Base-by-base conservation (phyloP, 1,140 invertebrate species). In the Armadillidium nasatum region DNA sequence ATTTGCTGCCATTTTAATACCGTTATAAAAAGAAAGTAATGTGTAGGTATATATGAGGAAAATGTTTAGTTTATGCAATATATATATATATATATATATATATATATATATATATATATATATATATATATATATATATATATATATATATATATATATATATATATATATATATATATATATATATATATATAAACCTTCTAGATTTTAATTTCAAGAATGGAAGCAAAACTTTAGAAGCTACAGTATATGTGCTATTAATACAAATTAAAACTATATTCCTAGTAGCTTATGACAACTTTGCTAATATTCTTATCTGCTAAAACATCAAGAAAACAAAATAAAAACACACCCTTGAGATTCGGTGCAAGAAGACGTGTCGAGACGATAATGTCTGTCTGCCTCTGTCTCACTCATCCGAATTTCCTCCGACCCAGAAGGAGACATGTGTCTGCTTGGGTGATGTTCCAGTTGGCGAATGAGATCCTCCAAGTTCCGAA, bases 391-490 rank as follows among this genome's bases (percentile, higher is more conserved):
- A 84, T 93, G 93, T 43, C 92, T 88, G 85, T 96, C 94, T 21
- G 91, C 91, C 85, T 96, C 94, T 23, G 92, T 92, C 85, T 96
- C 94, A 45, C 93, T 94, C 88, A 94, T 93, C 80, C 94, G 87
- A 82, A 95, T 94, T 81, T 96, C 94, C 83, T 95, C 94, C 10
- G 93, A 95, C 79, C 91, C 92, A 70, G 84, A 83, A 13, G 93
- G 93, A 83, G 93, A 95, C 90, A 93, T 93, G 84, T 94, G 93
- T 7, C 93, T 87, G 67, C 90, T 89, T 50, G 91, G 91, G 84
- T 95, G 93, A 83, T 95, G 92, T 84, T 96, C 93, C 74, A 97
- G 85, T 85, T 95, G 93, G 69, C 94, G 87, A 78, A 96, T 94
- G 22, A 97, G 88, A 84, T 96, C 94, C 85, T 96, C 94, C 73